phyloP scores from a whole-genome alignment of 2,888 invertebrate genomes.

The Neoitamus cyanurus region DNA sequence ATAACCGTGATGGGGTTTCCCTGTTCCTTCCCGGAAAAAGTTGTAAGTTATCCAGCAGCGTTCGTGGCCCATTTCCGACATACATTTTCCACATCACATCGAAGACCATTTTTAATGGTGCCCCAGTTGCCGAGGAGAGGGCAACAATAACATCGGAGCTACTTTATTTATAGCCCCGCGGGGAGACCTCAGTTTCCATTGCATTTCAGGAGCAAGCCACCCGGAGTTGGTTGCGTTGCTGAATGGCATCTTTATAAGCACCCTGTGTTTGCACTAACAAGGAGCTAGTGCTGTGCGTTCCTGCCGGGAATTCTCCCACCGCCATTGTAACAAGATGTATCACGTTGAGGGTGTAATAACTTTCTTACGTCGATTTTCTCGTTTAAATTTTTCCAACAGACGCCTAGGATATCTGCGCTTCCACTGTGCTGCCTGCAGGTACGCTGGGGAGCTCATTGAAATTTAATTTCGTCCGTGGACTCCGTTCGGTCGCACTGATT shows the following conservation, averaged over 20 bases:
- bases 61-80: neutral
- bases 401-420: neutral
- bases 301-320: neutral
- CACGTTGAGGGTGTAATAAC: neutral
- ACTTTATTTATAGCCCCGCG: constrained; percentile 34
- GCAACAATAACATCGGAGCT: constrained; percentile 29
- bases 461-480: neutral
- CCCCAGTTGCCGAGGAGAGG: neutral
- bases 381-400: neutral
- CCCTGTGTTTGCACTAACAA: constrained; percentile 5
- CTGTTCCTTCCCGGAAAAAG: neutral
- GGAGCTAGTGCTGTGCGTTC: constrained; percentile 5
- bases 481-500: neutral
- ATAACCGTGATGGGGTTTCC: neutral
- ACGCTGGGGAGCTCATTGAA: neutral
- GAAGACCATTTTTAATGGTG: constrained; percentile 16
- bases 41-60: neutral
- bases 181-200: constrained; percentile 36
- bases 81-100: constrained; percentile 16
- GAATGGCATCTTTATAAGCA: constrained; percentile 10
- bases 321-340: neutral
- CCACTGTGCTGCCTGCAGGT: neutral
- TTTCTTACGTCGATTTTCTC: neutral
- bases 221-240: neutral
- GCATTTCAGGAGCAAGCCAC: neutral